phyloP scores from a whole-genome alignment of 2,113 vertebrate species.

The Ariopsis seemanni region DNA sequence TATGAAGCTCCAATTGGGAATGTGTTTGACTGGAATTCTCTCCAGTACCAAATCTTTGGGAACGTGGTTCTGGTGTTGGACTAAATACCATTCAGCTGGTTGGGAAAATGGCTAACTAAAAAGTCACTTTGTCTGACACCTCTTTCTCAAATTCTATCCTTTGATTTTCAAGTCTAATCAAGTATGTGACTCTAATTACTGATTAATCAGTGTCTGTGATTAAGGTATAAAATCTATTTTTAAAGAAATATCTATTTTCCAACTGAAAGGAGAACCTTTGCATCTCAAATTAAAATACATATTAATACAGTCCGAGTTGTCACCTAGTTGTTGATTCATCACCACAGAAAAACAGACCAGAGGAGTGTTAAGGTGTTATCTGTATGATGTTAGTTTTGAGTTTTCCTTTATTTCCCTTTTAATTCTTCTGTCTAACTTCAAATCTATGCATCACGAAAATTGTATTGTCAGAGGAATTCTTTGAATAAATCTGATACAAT shows the following conservation, averaged over 20 bases:
- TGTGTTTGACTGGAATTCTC: slow-evolving; percentile 73
- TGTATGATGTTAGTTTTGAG: too few species aligned
- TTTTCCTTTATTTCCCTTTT: too few species aligned
- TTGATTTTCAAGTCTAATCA: background rate
- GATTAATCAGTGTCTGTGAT: background rate
- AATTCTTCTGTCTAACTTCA: too few species aligned
- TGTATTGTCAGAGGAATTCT: too few species aligned
- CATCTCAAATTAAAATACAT: background rate
- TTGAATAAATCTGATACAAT: too few species aligned
- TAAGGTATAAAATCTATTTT: background rate
- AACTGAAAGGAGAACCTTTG: background rate
- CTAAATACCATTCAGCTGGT: background rate
- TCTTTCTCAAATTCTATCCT: background rate
- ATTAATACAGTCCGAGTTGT: background rate
- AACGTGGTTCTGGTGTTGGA: slow-evolving; percentile 69
- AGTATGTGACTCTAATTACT: background rate
- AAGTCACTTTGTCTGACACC: background rate
- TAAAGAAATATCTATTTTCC: background rate
- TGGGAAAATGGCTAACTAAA: background rate
- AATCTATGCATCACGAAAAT: too few species aligned
- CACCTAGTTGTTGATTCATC: background rate
- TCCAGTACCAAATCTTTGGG: slow-evolving; percentile 68
- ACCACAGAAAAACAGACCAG: background rate
- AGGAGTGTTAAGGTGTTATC: too few species aligned
- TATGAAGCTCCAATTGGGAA: slow-evolving; percentile 65